phyloP scores from a whole-genome alignment of 1,140 invertebrate genomes.

The Pseudomyrmex cubaensis region DNA sequence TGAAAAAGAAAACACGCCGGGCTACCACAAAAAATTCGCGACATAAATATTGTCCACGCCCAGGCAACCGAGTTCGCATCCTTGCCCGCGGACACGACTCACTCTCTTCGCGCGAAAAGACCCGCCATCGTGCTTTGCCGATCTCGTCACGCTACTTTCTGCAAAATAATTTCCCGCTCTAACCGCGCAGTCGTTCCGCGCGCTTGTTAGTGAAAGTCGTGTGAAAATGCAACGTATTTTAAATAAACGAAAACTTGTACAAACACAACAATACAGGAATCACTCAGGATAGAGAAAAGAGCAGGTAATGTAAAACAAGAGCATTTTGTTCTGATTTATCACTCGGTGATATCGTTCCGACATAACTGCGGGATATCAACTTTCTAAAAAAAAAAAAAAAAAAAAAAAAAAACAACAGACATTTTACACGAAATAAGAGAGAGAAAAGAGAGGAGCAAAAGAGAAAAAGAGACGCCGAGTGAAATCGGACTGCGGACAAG shows the following conservation, averaged over 20 bases:
- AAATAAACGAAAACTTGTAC: neutral
- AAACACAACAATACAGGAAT: neutral
- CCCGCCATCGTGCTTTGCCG: constrained; percentile 9
- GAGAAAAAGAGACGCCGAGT: constrained; percentile 31
- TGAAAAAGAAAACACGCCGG: constrained; percentile 13
- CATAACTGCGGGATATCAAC: neutral
- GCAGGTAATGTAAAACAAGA: neutral
- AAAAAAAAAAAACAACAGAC: neutral
- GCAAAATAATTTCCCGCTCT: constrained; percentile 30
- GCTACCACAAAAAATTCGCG: constrained; percentile 30
- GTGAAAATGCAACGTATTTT: neutral
- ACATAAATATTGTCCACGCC: constrained; percentile 75
- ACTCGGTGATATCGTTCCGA: constrained; percentile 1
- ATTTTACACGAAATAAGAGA: neutral
- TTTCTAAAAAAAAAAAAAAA: constrained; percentile 5
- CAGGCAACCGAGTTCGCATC: constrained; percentile 45
- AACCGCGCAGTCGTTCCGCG: constrained; percentile 2
- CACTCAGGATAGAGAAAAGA: neutral
- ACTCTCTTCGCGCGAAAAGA: constrained; percentile 3
- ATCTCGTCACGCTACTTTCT: constrained; percentile 33
- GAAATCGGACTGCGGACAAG: constrained; percentile 22
- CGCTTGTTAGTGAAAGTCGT: neutral
- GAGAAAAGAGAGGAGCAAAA: neutral
- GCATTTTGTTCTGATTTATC: neutral
- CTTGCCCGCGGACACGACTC: constrained; percentile 22